phyloP scores from a whole-genome alignment of 2,797 vertebrate species.

The Mastacembelus armatus region DNA sequence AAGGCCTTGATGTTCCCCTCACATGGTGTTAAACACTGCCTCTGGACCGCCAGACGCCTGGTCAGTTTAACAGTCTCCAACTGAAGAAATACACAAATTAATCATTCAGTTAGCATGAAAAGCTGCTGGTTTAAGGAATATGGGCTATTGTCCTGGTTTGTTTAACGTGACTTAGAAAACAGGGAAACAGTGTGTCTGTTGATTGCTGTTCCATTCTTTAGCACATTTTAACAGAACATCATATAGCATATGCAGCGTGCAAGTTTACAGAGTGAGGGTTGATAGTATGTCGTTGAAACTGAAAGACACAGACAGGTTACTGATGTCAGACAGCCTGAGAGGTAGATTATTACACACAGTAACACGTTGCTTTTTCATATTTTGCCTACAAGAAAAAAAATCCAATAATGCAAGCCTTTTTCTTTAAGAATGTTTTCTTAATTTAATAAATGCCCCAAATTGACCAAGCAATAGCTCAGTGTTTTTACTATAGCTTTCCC shows the following conservation, averaged over 20 bases:
- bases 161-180: slow-evolving; percentile 6
- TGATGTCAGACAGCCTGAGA: too few relatives aligned
- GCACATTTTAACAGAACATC: neutral
- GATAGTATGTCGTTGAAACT: too few relatives aligned
- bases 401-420: slow-evolving; percentile 4
- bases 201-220: neutral
- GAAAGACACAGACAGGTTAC: too few relatives aligned
- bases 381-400: neutral
- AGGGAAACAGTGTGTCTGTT: neutral
- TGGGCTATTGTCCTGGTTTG: slow-evolving; percentile 24
- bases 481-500: slow-evolving; percentile 1
- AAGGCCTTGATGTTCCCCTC: slow-evolving; percentile 71
- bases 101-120: slow-evolving; percentile 35
- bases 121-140: slow-evolving; percentile 26
- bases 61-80: slow-evolving; percentile 63
- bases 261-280: too few relatives aligned
- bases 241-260: too few relatives aligned
- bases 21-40: slow-evolving; percentile 63
- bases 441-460: slow-evolving; percentile 8
- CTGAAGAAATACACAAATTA: slow-evolving; percentile 41
- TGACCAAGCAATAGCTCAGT: slow-evolving; percentile 10
- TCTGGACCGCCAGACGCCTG: slow-evolving; percentile 67
- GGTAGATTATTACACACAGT: too few relatives aligned
- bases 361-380: too few relatives aligned
- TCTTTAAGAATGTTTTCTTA: neutral